phyloP scores from a whole-genome alignment of 1,140 invertebrate species.

The Babylonia areolata region DNA sequence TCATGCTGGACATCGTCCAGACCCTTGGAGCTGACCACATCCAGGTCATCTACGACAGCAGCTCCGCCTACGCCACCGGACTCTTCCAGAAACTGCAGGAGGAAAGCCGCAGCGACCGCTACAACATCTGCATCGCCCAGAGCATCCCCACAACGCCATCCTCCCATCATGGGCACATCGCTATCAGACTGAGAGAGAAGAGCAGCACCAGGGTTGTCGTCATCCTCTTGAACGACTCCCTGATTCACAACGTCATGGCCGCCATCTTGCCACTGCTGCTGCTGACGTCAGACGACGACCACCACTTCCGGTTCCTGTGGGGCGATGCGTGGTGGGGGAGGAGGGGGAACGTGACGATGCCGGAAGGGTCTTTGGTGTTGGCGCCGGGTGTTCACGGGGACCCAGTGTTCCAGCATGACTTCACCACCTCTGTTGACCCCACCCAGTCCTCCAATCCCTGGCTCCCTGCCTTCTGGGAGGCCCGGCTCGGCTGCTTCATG shows the following conservation, averaged over 20 bases:
- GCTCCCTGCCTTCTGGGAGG: constrained; percentile 28
- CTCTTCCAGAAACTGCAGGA: constrained; percentile 26
- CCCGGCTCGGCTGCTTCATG: neutral
- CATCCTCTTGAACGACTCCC: constrained; percentile 26
- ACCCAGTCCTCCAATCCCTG: neutral
- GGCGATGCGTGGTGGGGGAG: constrained; percentile 26
- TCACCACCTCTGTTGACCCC: neutral
- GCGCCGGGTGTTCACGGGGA: neutral
- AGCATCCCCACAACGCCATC: constrained; percentile 32
- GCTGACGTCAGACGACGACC: neutral
- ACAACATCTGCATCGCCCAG: constrained; percentile 57
- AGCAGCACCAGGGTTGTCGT: constrained; percentile 38
- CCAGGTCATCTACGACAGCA: constrained; percentile 50
- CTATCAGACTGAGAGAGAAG: constrained; percentile 24
- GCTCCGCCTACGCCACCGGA: constrained; percentile 38
- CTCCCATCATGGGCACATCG: constrained; percentile 1
- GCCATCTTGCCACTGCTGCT: constrained; percentile 19
- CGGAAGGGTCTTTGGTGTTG: constrained; percentile 21
- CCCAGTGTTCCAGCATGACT: neutral
- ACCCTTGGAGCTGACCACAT: constrained; percentile 46
- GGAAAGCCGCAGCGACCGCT: neutral
- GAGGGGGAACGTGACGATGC: neutral
- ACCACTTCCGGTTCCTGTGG: constrained; percentile 27
- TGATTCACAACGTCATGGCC: neutral
- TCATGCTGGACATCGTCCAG: constrained; percentile 76